These are phyloP conservation scores for Sinohyriopsis cumingii DNA, from an alignment of 2,888 invertebrate genomes.

Conservation along the genomic window DNA sequence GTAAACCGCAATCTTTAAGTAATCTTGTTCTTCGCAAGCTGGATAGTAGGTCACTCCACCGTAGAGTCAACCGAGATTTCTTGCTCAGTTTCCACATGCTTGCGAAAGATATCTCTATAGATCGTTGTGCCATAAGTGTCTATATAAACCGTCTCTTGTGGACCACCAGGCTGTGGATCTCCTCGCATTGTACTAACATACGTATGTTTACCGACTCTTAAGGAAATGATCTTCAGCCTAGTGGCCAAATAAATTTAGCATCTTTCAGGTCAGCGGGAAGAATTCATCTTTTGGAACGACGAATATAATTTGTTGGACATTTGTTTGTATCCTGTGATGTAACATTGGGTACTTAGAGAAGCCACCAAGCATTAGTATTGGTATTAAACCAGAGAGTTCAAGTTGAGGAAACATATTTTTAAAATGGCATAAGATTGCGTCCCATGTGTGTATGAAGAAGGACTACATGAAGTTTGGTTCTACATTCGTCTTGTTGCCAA, in stretches of 20 bases:
- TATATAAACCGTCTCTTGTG: constrained; percentile 2
- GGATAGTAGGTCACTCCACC: background rate
- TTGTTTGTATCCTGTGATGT: constrained; percentile 7
- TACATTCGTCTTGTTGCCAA: background rate
- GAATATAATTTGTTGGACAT: constrained; percentile 14
- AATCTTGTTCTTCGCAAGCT: background rate
- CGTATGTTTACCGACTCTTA: constrained; percentile 20
- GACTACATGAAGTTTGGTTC: constrained; percentile 8
- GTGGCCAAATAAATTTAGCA: constrained; percentile 29
- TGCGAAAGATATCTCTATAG: constrained; percentile 10
- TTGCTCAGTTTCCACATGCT: constrained; percentile 17
- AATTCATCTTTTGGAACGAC: constrained; percentile 25
- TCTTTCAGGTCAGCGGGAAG: constrained; percentile 26
- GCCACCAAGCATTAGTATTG: constrained; percentile 32
- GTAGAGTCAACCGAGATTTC: constrained; percentile 7
- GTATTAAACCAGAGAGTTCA: constrained; percentile 3
- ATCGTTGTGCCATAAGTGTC: constrained; percentile 3
- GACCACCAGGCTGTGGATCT: constrained; percentile 5
- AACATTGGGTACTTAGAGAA: constrained; percentile 28
- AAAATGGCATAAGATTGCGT: constrained; percentile 11
- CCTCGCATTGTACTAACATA: constrained; percentile 17
- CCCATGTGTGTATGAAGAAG: constrained; percentile 7
- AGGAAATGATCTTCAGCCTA: constrained; percentile 10
- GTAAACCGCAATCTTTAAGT: constrained; percentile 15
- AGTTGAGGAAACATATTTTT: constrained; percentile 4